These are phyloP conservation scores for Acanthopleura granulata DNA, from an alignment of 2,888 invertebrate species.

Conservation along the genomic window DNA sequence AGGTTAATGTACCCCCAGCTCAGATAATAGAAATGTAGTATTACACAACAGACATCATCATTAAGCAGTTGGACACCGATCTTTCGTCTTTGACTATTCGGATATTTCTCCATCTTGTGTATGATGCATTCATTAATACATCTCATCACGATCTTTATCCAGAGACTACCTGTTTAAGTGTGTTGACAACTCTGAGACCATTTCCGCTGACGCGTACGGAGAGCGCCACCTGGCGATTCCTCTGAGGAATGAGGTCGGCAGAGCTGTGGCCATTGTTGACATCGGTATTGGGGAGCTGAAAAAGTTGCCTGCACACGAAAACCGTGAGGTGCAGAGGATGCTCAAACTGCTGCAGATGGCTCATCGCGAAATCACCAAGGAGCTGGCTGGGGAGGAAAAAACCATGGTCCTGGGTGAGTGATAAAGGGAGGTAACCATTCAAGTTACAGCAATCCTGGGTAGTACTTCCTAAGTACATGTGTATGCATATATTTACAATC, in stretches of 20 bases:
- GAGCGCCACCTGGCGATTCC: conserved; percentile 67
- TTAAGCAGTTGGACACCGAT: too few species aligned
- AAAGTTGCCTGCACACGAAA: conserved; percentile 61
- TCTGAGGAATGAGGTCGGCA: conserved; percentile 62
- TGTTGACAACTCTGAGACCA: conserved; percentile 67
- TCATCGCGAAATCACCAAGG: conserved; percentile 61
- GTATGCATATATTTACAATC: too few species aligned
- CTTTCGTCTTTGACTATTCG: too few species aligned
- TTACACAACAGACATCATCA: too few species aligned
- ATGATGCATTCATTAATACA: too few species aligned
- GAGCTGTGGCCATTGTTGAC: conserved; percentile 64
- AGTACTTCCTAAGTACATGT: too few species aligned
- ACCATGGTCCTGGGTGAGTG: conserved; percentile 51
- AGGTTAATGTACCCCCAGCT: too few species aligned
- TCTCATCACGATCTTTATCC: too few species aligned
- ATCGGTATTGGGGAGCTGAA: conserved; percentile 62
- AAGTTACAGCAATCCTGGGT: too few species aligned
- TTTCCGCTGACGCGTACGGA: conserved; percentile 67
- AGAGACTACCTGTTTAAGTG: conserved; percentile 68
- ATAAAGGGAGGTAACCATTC: too few species aligned
- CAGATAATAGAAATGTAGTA: too few species aligned
- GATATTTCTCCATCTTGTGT: too few species aligned
- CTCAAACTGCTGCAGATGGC: conserved; percentile 65
- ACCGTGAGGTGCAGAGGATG: conserved; percentile 64
- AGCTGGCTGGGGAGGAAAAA: conserved; percentile 58